These are phyloP conservation scores for Kryphioiulus occultus DNA, from an alignment of 2,888 invertebrate species.

Conservation along the genomic window DNA sequence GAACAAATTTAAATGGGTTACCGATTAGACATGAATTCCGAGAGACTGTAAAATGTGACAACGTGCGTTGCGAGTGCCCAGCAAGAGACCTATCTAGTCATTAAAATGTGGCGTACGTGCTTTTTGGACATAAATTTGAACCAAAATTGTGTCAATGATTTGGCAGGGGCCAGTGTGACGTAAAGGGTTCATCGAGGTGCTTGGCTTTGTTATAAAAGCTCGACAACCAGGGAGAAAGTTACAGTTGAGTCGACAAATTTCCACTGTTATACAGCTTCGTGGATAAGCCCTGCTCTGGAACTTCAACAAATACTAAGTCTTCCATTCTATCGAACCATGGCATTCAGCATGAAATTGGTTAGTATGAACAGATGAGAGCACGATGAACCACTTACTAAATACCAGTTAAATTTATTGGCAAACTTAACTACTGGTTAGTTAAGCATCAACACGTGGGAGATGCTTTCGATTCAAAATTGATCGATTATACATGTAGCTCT, in stretches of 20 bases:
- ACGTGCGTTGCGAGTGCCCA: background rate
- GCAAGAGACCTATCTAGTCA: constrained; percentile 18
- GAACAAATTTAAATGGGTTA: constrained; percentile 1
- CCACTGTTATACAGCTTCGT: background rate
- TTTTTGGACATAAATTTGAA: background rate
- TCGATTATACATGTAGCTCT: too few relatives aligned
- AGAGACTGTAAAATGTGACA: constrained; percentile 27
- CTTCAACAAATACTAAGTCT: background rate
- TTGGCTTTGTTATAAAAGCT: constrained; percentile 16
- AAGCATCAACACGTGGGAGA: too few relatives aligned
- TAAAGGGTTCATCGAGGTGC: background rate
- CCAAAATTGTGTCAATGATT: background rate
- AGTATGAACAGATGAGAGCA: background rate
- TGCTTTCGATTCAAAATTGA: too few relatives aligned
- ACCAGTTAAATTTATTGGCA: background rate
- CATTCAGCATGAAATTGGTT: background rate
- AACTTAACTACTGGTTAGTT: too few relatives aligned
- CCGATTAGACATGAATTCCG: constrained; percentile 21
- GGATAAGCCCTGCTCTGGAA: background rate
- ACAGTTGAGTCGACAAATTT: background rate
- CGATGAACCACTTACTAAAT: background rate
- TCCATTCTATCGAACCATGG: background rate
- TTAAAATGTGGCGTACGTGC: constrained; percentile 12
- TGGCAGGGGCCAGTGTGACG: constrained; percentile 23
- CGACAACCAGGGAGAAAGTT: background rate